Base-by-base conservation (phyloP, 1,140 invertebrate species). In the Papilio dardanus region DNA sequence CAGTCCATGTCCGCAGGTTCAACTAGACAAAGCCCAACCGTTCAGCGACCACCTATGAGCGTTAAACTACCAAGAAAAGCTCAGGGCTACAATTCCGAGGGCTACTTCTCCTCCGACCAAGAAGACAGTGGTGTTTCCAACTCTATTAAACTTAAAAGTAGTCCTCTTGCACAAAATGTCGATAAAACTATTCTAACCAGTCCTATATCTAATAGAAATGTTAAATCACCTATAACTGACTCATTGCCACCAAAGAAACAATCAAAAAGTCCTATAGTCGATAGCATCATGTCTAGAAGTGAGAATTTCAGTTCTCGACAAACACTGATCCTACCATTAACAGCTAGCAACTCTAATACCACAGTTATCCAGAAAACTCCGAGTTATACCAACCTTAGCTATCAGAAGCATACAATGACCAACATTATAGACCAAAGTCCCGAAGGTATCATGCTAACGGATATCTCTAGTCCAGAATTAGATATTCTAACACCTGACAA, bases 61-160 rank as follows among this genome's bases (percentile, higher is more conserved):
- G 94, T 92, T 76, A 95, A 93, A 86, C 86, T 95, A 75, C 91
- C 92, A 5, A 84, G 93, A 69, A 95, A 95, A 83, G 94, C 94
- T 50, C 93, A 94, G 82, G 95, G 95, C 74, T 95, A 95, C 83
- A 95, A 96, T 86, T 96, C 95, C 1, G 96, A 96, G 86, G 96
- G 95, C 12, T 96, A 96, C 79, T 96, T 96, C 85, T 96, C 95
- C 12, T 96, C 95, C 5, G 95, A 96, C 81, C 95, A 95, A 86
- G 94, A 96, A 83, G 95, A 95, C 81, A 94, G 87, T 79, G 85
- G 87, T 62, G 78, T 90, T 5, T 92, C 87, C 46, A 89, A 88
- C 24, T 93, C 84, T 33, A 81, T 88, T 40, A 94, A 90, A 79
- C 80, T 87, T 2, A 80, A 85, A 31, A 89, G 84, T 33, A 92